These are phyloP conservation scores for Pseudomyrmex dendroicus DNA, from an alignment of 1,140 invertebrate genomes.

Conservation along the genomic window DNA sequence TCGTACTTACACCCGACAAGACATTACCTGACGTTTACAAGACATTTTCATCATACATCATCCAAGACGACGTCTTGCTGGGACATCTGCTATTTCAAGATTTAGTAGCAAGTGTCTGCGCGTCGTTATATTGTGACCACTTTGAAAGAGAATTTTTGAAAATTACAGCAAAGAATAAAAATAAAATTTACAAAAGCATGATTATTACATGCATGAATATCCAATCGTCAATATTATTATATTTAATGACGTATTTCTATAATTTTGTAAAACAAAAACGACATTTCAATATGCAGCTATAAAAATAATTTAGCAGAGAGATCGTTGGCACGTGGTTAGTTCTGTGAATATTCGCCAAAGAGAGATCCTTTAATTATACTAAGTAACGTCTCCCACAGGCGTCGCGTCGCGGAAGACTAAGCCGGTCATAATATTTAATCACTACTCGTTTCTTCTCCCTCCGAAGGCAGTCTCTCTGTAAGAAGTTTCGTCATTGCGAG, in stretches of 20 bases:
- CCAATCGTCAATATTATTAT: not conserved
- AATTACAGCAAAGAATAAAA: not conserved
- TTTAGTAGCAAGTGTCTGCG: slow-evolving; percentile 8
- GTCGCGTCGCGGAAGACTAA: slow-evolving; percentile 75
- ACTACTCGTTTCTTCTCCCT: slow-evolving; percentile 82
- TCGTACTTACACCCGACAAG: slow-evolving; percentile 59
- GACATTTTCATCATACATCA: slow-evolving; percentile 71
- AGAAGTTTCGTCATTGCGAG: slow-evolving; percentile 60
- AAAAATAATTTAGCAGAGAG: slow-evolving; percentile 30
- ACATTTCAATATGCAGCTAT: not conserved
- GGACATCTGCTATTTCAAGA: slow-evolving; percentile 22
- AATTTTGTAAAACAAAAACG: too few species aligned
- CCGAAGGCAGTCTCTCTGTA: slow-evolving; percentile 5
- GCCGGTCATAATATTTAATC: slow-evolving; percentile 86
- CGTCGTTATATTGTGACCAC: not conserved
- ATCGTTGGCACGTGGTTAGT: slow-evolving; percentile 61
- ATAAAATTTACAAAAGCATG: slow-evolving; percentile 9
- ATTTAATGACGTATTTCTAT: not conserved
- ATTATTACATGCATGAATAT: not conserved
- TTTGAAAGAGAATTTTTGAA: not conserved
- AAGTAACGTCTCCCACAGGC: slow-evolving; percentile 83
- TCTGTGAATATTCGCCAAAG: slow-evolving; percentile 72
- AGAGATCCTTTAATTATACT: slow-evolving; percentile 84
- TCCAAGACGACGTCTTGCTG: slow-evolving; percentile 28
- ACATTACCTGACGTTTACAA: slow-evolving; percentile 66